Base-by-base conservation (phyloP, 2,113 vertebrate species). In the Acinonyx jubatus region DNA sequence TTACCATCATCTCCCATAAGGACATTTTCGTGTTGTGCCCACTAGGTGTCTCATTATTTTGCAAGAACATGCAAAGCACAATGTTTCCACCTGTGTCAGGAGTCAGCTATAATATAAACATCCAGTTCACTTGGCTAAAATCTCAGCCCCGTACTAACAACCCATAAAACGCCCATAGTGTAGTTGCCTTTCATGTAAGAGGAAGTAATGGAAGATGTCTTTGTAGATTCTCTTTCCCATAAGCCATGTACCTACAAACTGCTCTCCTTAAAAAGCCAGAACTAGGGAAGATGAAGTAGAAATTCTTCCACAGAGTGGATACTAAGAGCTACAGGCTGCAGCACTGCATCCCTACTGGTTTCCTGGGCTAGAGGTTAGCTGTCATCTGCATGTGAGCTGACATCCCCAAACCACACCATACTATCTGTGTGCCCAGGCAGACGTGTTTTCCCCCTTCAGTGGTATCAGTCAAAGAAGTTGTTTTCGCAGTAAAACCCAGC, bases 41-140 rank as follows among this genome's bases (percentile, higher is more conserved):
- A 98, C 98, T 98, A 98, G 98, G 89, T 98, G 98, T 98, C 98
- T 98, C 97, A 92, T 98, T 96, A 95, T 98, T 98, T 98, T 98
- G 94, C 91, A 98, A 97, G 94, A 98, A 96, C 94, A 91, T n/a
- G 8, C 68, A 94, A 87, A 76, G 31, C 25, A 19, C 38, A 66
- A 31, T 57, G 38, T 79, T 91, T 69, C 41, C 41, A 74, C 83
- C 48, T 63, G 31, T 55, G 71, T 80, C 33, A 33, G 45, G 4
- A 66, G 31, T 52, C n/a, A 87, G 55, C 63, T 74, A 7, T 7
- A 16, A 23, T 9, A 63, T 78, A 94, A 80, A 92, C 29, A 73
- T 52, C 55, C 3, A 12, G 61, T 15, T 69, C 48, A 31, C 19
- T 33, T 82, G 65, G n/a, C 38, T 88, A 88, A 94, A 94, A 84